phyloP scores from a whole-genome alignment of 2,797 vertebrate species.

The Eulemur rubriventer region DNA sequence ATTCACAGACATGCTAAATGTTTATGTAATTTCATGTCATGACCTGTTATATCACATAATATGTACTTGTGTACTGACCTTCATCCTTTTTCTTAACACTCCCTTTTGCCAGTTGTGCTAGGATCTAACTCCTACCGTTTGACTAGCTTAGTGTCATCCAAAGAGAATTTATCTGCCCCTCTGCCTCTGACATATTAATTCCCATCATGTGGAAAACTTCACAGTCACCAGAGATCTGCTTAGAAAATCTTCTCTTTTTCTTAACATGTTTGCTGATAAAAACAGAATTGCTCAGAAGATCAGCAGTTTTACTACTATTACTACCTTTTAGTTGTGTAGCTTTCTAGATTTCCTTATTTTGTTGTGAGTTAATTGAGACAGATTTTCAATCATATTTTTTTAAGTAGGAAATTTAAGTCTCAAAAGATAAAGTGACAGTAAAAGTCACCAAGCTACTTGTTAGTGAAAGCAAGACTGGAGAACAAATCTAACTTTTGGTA shows the following conservation, averaged over 20 bases:
- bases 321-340: background rate
- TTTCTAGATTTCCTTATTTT: slow-evolving; percentile 4
- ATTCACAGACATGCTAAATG: background rate
- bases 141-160: background rate
- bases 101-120: background rate
- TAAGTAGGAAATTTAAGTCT: background rate
- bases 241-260: background rate
- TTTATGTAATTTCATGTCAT: background rate
- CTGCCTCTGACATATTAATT: background rate
- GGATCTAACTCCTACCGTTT: background rate
- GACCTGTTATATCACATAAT: background rate
- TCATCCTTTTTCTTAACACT: background rate
- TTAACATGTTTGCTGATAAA: background rate
- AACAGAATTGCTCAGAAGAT: background rate
- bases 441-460: background rate
- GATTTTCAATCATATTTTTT: background rate
- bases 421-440: background rate
- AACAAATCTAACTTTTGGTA: background rate
- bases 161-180: background rate
- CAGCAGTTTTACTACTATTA: background rate
- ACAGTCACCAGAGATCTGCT: background rate
- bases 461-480: background rate
- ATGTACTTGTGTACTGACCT: background rate
- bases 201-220: background rate
- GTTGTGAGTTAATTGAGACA: background rate